Base-by-base conservation (phyloP, 2,797 vertebrate genomes). In the Odontamblyopus rebecca region DNA sequence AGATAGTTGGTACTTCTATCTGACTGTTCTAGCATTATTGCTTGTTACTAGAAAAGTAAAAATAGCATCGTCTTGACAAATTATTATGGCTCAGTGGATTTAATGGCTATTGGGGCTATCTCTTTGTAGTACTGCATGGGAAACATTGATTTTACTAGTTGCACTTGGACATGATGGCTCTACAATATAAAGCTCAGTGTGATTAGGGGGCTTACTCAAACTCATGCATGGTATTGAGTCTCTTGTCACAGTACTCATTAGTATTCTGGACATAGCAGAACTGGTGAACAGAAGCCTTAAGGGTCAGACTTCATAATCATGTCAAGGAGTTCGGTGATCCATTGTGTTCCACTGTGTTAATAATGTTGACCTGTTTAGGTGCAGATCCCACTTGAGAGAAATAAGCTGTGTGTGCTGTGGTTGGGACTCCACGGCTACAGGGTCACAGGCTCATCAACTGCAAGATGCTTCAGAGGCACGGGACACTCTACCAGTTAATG, bases 281-380 rank as follows among this genome's bases (percentile, higher is more conserved):
- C 57, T 60, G 69, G 44, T 57, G 48, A 62, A 84, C 76, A 85
- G 69, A 81, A 74, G 73, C 41, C 80, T 56, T 62, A 67, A 60
- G 66, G 81, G 84, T 78, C 79, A 79, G 54, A 69, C 71, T 69
- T 80, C 57, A 57, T 74, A 83, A 79, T 83, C 80, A 73, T 83
- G 68, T 89, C 50, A 66, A 82, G 83, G 70, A 84, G 72, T 74
- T 61, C 50, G 71, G 68, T 56, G 74, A 75, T 77, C 71, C 66
- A 72, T 53, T 19, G 74, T 79, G 68, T 79, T 82, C 68, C 53
- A n/a, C 75, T 70, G 73, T 82, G 80, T 80, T 85, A 87, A 88
- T 85, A 81, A 82, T 29, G 18, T 67, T 78, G 82, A 85, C 84
- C 82, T 84, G 83, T 83, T 74, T 69, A 67, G 65, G 50, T 35